Evolutionary conservation across 2,113 vertebrate species (phyloP).

Genomic region (Anoplopoma fimbria): DNA sequence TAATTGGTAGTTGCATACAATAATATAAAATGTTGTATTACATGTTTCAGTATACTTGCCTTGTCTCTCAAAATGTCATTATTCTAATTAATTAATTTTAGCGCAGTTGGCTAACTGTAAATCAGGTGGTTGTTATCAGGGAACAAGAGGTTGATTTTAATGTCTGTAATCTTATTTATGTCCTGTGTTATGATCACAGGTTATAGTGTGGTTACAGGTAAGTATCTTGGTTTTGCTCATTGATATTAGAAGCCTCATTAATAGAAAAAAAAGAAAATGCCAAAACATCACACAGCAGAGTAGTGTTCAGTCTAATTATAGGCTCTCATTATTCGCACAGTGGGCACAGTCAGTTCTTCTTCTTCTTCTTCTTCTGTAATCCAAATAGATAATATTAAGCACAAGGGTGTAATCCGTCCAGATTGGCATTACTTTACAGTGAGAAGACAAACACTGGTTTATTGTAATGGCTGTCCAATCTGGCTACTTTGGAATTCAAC

Average conservation of each 20-base stretch:
- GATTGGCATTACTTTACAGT: conserved; percentile 48
- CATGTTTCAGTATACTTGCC: background rate
- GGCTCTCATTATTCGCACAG: conserved; percentile 38
- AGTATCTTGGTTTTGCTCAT: background rate
- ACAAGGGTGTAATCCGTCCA: conserved; percentile 43
- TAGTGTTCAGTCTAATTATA: conserved; percentile 53
- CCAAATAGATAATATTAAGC: conserved; percentile 62
- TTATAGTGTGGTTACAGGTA: background rate
- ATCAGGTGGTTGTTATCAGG: background rate
- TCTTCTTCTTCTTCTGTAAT: conserved; percentile 55
- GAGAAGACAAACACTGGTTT: conserved; percentile 50
- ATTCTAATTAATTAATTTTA: background rate
- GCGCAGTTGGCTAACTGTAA: background rate
- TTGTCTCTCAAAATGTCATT: background rate
- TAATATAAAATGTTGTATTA: background rate
- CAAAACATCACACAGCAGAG: conserved; percentile 35
- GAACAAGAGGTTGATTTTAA: background rate
- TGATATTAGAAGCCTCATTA: conserved; percentile 9
- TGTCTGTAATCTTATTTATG: background rate
- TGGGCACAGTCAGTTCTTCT: conserved; percentile 33
- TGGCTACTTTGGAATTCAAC: conserved; percentile 8
- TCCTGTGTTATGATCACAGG: background rate
- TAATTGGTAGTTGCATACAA: background rate
- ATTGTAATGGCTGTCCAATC: conserved; percentile 15
- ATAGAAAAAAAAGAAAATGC: background rate